Base-by-base conservation (phyloP, 2,113 vertebrate genomes). In the Sylvia atricapilla region DNA sequence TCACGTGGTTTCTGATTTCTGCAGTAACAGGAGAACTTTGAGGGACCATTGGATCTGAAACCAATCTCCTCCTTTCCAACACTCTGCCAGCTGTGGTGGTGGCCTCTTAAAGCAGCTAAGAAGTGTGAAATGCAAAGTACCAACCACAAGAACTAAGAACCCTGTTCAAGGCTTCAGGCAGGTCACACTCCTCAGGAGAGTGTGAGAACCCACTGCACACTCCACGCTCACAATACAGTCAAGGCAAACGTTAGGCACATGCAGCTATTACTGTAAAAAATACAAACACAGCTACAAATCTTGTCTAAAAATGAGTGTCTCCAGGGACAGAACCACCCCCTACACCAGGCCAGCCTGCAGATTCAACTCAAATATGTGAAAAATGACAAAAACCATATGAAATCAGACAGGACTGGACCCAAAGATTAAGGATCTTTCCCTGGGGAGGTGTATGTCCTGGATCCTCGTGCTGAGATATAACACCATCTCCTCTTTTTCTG, bases 111-210 rank as follows among this genome's bases (percentile, higher is more conserved):
- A 49, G 50, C 70, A 76, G 30, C n/a, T 55, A 1, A 5, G 5
- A 77, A 63, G 17, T 13, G 11, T 8, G 72, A 31, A 50, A 7
- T 37, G 49, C 7, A 19, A 76, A 91, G 63, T 16, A 60, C 25
- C 44, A 75, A 46, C 17, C 58, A 22, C 3, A 0, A 31, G 70
- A 28, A 33, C n/a, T 8, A 31, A 44, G 78, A 90, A 30, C 13
- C 9, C 21, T 11, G 15, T 19, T 19, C 35, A 62, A 35, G 43
- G 27, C 4, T 25, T 2, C 39, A 41, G 33, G 53, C 78, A 79
- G 10, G 1, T 7, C 49, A 59, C 7, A 4, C 4, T 22, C 0
- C 0, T 35, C 2, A 4, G 15, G 37, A 44, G 59, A 33, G 31
- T 35, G n/a, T 46, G 43, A 89, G 30, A 56, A 15, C 11, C 68